A percentile compares a stretch with the other conserved stretches of the same genome.
Conservation (phyloP, 37 sponge, comb jelly and placozoan species). For the Bolinopsis microptera region DNA sequence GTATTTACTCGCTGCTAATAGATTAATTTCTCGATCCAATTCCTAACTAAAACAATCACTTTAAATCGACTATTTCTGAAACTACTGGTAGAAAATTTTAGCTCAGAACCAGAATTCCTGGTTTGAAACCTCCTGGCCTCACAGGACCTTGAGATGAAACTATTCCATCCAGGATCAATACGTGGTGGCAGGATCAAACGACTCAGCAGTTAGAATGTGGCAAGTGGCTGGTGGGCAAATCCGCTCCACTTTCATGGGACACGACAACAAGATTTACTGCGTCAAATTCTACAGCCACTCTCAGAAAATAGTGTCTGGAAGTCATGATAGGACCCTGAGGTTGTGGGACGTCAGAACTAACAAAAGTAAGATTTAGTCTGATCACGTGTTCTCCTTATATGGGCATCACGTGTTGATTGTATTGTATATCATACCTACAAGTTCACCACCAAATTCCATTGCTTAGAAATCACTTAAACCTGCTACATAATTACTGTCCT, state of each 20-base stretch:
- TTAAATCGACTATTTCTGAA: too few relatives aligned
- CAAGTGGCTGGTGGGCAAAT: constrained; percentile 67
- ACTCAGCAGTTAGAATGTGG: constrained; percentile 83
- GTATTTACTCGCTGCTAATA: too few relatives aligned
- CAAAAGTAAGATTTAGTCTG: constrained; percentile 76
- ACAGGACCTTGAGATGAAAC: too few relatives aligned
- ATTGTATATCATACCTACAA: background rate
- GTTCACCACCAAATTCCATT: background rate
- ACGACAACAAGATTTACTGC: constrained; percentile 81
- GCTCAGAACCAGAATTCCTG: too few relatives aligned
- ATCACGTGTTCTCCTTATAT: too few relatives aligned
- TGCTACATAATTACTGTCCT: too few relatives aligned
- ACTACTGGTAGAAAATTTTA: too few relatives aligned
- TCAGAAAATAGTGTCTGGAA: constrained; percentile 84
- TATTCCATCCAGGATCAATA: constrained; percentile 74
- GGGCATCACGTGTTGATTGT: too few relatives aligned
- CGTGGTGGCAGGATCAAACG: constrained; percentile 80
- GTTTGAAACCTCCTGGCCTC: too few relatives aligned
- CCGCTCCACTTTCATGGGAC: constrained; percentile 83
- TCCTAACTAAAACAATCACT: too few relatives aligned
- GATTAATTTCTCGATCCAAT: too few relatives aligned
- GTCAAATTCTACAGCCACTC: constrained; percentile 85
- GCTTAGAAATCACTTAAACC: too few relatives aligned
- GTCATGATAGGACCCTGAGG: constrained; percentile 92
- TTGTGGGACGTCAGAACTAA: constrained; percentile 88